Conservation (phyloP, 2,888 invertebrate genomes). For the Proisotoma minuta region DNA sequence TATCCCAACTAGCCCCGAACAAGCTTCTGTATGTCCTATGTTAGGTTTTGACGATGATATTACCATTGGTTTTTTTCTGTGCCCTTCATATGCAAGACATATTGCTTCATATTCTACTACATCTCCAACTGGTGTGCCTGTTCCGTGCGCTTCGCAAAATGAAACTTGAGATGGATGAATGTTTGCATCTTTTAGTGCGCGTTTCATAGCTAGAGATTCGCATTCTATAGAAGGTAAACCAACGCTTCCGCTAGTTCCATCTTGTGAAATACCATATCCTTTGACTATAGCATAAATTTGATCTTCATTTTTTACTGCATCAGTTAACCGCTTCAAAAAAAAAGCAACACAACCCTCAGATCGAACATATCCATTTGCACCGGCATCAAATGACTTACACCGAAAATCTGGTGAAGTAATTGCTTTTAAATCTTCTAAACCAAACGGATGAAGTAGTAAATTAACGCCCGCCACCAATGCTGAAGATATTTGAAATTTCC, state of each 20-base stretch:
- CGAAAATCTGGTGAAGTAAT: not conserved
- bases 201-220: not conserved
- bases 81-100: not conserved
- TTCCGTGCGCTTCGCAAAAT: constrained; percentile 97
- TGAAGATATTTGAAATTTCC: not conserved
- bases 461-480: not conserved
- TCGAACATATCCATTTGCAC: not conserved
- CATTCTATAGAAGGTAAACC: not conserved
- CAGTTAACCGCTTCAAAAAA: not conserved
- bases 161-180: constrained; percentile 75
- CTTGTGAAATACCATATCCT: not conserved
- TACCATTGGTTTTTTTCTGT: not conserved
- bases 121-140: constrained; percentile 72
- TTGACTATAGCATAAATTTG: not conserved
- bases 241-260: not conserved
- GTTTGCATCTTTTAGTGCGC: constrained; percentile 59
- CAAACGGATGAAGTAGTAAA: not conserved
- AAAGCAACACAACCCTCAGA: not conserved
- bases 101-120: not conserved
- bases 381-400: not conserved
- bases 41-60: not conserved
- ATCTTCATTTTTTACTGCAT: not conserved
- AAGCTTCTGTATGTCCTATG: not conserved
- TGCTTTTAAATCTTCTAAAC: not conserved
- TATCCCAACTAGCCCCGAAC: not conserved